These are phyloP conservation scores for Chydorus sphaericus DNA, from an alignment of 2,888 invertebrate genomes.

Conservation along the genomic window DNA sequence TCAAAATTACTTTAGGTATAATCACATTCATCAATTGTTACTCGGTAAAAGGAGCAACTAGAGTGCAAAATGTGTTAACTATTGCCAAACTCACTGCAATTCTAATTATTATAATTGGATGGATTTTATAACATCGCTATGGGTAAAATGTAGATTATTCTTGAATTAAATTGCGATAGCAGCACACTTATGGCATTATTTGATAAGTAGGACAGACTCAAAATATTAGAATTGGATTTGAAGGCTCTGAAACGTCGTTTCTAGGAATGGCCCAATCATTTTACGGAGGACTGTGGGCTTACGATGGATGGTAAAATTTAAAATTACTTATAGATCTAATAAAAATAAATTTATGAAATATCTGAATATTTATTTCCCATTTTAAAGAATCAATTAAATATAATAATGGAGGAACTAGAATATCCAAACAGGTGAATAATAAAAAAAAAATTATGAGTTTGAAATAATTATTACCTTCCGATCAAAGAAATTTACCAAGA, in stretches of 20 bases:
- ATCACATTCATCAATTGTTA: conserved; percentile 87
- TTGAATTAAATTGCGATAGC: too few species aligned
- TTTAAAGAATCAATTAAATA: conserved; percentile 82
- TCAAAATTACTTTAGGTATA: too few species aligned
- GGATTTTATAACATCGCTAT: conserved; percentile 26
- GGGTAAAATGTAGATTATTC: not conserved
- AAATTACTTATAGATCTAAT: not conserved
- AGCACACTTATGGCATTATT: too few species aligned
- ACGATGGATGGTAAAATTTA: conserved; percentile 63
- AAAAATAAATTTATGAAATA: too few species aligned
- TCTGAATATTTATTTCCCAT: not conserved
- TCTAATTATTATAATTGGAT: conserved; percentile 71
- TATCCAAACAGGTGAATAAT: conserved; percentile 57
- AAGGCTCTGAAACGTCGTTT: conserved; percentile 49
- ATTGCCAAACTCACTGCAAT: conserved; percentile 83
- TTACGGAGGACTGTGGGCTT: conserved; percentile 90
- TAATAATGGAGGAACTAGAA: conserved; percentile 96
- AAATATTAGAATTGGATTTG: conserved; percentile 69
- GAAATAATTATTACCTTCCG: not conserved
- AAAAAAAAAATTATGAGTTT: not conserved
- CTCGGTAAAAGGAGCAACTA: conserved; percentile 86
- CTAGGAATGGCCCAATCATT: conserved; percentile 84
- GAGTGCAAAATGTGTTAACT: conserved; percentile 89
- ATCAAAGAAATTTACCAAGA: conserved; percentile 47
- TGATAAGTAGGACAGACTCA: conserved; percentile 69